phyloP scores from a whole-genome alignment of 2,888 invertebrate species.

The Sphaeridia pumilis region DNA sequence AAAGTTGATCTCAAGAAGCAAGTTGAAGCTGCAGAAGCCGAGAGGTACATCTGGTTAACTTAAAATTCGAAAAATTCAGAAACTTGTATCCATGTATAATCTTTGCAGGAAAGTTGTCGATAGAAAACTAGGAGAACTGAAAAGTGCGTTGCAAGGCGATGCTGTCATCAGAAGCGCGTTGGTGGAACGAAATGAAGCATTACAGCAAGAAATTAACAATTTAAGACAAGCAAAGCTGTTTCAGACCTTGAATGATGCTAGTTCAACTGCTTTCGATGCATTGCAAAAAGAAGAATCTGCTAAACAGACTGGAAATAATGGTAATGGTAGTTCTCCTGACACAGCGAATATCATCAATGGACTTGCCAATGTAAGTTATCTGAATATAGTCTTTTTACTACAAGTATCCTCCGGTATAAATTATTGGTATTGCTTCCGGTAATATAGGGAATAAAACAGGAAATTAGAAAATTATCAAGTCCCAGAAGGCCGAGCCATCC shows the following conservation, averaged over 20 bases:
- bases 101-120: conserved; percentile 26
- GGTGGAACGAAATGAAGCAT: conserved; percentile 27
- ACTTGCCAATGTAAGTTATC: no score
- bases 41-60: conserved; percentile 16
- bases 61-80: not conserved
- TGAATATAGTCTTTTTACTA: no score
- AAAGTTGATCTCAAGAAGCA: conserved; percentile 23
- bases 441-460: no score
- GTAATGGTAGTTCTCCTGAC: no score
- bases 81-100: not conserved
- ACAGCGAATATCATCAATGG: no score
- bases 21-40: conserved; percentile 28
- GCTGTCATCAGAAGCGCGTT: conserved; percentile 23
- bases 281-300: not conserved
- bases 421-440: no score
- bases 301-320: no score
- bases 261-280: not conserved
- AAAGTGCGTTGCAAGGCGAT: conserved; percentile 26
- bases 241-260: not conserved
- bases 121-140: conserved; percentile 26
- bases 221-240: conserved; percentile 20
- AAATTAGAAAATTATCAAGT: no score
- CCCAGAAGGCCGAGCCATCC: no score
- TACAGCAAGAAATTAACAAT: conserved; percentile 28
- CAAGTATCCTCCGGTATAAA: no score